Evolutionary conservation across 2,113 vertebrate species (phyloP).

Genomic region (Triplophysa dalaica): DNA sequence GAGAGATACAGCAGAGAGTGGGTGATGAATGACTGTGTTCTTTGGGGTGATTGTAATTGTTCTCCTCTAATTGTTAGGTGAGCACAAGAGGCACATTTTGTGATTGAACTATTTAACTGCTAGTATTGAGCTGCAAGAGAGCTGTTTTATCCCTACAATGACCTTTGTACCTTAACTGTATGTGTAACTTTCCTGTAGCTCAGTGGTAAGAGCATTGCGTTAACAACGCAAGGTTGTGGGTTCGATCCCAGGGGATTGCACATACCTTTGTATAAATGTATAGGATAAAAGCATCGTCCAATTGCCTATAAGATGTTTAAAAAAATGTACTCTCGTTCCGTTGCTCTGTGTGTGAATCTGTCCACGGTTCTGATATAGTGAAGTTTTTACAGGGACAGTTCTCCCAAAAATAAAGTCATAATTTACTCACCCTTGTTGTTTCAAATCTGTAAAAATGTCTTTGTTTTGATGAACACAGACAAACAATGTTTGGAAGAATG

Average conservation of each 20-base stretch:
- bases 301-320: too few relatives aligned
- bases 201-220: too few relatives aligned
- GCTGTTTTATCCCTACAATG: slow-evolving; percentile 75
- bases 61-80: slow-evolving; percentile 92
- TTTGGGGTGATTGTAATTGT: slow-evolving; percentile 92
- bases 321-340: slow-evolving; percentile 17
- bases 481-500: too few relatives aligned
- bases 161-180: slow-evolving; percentile 71
- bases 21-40: slow-evolving; percentile 96
- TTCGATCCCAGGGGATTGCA: too few relatives aligned
- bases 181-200: too few relatives aligned
- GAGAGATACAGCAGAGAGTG: slow-evolving; percentile 69
- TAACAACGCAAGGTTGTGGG: too few relatives aligned
- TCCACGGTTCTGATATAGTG: neutral
- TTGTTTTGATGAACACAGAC: too few relatives aligned
- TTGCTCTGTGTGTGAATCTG: neutral
- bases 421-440: too few relatives aligned
- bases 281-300: too few relatives aligned
- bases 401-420: too few relatives aligned
- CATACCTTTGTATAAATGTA: too few relatives aligned
- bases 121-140: slow-evolving; percentile 79
- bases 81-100: slow-evolving; percentile 85
- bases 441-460: too few relatives aligned
- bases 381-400: neutral
- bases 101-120: slow-evolving; percentile 91